phyloP scores from a whole-genome alignment of 2,797 vertebrate species.

The Clarias pachynema region DNA sequence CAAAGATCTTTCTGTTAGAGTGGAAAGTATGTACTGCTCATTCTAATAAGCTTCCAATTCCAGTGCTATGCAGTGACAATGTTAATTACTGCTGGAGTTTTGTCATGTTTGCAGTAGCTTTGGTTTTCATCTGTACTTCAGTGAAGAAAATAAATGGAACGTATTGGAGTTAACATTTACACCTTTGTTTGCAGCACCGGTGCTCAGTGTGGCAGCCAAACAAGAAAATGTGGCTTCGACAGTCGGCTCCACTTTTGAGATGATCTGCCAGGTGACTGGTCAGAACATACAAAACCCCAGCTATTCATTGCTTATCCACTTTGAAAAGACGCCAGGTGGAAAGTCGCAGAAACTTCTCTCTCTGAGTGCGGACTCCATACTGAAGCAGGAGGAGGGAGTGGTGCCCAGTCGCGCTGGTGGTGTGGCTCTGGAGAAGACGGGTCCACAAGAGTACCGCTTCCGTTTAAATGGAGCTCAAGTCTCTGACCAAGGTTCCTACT shows the following conservation, averaged over 20 bases:
- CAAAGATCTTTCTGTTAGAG: conserved; percentile 37
- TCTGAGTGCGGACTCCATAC: conserved; percentile 83
- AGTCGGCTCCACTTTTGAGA: conserved; percentile 91
- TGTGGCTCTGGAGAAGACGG: conserved; percentile 86
- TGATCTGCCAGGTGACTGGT: conserved; percentile 83
- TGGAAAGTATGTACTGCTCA: conserved; percentile 19
- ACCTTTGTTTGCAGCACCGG: conserved; percentile 75
- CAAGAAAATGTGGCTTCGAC: conserved; percentile 82
- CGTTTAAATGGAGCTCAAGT: conserved; percentile 87
- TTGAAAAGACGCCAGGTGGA: conserved; percentile 72
- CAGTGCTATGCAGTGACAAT: conserved; percentile 14
- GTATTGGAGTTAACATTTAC: conserved; percentile 3
- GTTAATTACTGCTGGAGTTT: background rate
- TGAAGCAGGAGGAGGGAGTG: conserved; percentile 81
- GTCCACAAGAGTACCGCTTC: conserved; percentile 86
- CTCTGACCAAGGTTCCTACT: conserved; percentile 87
- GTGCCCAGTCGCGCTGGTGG: conserved; percentile 81
- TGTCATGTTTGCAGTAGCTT: background rate
- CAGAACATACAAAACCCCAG: conserved; percentile 84
- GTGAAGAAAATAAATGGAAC: background rate
- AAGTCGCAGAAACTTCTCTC: conserved; percentile 82
- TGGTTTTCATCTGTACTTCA: background rate
- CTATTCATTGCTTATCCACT: conserved; percentile 86
- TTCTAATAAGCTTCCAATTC: background rate
- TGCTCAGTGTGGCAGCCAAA: conserved; percentile 80